These are phyloP conservation scores for Tetranychus urticae DNA, from an alignment of 1,140 invertebrate species.

Conservation along the genomic window DNA sequence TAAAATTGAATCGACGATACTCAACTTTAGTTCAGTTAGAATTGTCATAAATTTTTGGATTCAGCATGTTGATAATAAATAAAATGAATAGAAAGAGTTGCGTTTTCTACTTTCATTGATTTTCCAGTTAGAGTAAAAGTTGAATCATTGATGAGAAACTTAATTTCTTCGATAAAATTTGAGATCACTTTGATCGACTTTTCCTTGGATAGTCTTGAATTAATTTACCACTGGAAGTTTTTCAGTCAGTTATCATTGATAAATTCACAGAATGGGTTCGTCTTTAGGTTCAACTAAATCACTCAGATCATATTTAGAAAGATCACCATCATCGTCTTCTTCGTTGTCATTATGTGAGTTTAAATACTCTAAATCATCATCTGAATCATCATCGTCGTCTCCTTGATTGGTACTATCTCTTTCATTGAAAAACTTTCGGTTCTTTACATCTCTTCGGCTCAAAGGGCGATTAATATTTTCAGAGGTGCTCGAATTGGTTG, in stretches of 20 bases:
- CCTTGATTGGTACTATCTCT: background rate
- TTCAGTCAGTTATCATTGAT: background rate
- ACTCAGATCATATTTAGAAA: too few species aligned
- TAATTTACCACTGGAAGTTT: background rate
- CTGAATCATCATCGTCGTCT: background rate
- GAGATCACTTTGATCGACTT: background rate
- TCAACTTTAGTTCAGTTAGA: too few species aligned
- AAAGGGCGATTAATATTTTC: background rate
- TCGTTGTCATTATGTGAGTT: too few species aligned
- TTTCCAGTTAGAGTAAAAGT: background rate
- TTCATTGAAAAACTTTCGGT: background rate
- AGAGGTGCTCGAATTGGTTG: background rate
- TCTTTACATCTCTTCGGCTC: background rate
- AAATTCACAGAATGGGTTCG: background rate
- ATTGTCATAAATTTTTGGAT: too few species aligned
- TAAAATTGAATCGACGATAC: too few species aligned
- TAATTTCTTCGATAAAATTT: background rate
- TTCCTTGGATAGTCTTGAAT: background rate
- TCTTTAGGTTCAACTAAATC: too few species aligned
- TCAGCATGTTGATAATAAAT: too few species aligned
- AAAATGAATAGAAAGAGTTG: background rate
- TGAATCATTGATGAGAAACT: background rate
- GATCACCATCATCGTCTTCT: too few species aligned
- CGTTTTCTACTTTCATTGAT: background rate
- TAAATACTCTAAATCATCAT: too few species aligned